Evolutionary conservation across 2,888 invertebrate species (phyloP), one percentile per base, ranked within the genome.

Genomic region (Drosophila algonquin): DNA sequence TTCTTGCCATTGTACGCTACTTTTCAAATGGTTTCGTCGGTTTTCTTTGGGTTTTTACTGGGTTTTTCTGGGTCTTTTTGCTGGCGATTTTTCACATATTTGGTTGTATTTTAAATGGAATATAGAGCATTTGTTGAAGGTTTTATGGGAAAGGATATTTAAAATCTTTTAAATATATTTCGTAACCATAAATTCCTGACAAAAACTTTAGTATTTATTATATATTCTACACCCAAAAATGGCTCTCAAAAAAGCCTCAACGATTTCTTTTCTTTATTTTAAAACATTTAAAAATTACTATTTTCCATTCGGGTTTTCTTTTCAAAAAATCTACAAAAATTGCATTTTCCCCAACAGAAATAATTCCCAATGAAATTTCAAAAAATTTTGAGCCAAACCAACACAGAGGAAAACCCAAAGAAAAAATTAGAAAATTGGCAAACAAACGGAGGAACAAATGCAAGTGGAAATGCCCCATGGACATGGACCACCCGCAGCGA

Each of bases 391-490:
- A 64, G 45, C 56, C 65, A 51, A 45, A 45, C 48, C 14, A 14
- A 40, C 14, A 40, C 14, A 40, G 40, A 40, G n/a, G 14, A 40
- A 40, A 40, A 40, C 5, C 10, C 52, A 48, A 68, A 53, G 32
- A 84, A 84, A 79, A 79, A 79, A 69, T 80, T 64, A 73, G 75
- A 79, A 79, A 81, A 73, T 85, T 80, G 75, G 75, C 76, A 72
- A 69, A 69, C 73, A 76, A 62, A 60, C 62, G 54, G n/a, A 40
- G 14, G 44, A 2, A 14, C 6, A 59, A 40, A 52, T 75, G 77
- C 60, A 63, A 58, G 35, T 52, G 67, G 44, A 48, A 51, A 50
- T 16, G 35, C 44, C 40, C 40, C 40, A 18, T n/a, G 16, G 35
- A 46, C 35, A 32, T 54, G 65, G 60, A 64, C 80, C 61, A 60